Conservation (phyloP, 1,140 invertebrate species). For the Tetragonula clypearis region DNA sequence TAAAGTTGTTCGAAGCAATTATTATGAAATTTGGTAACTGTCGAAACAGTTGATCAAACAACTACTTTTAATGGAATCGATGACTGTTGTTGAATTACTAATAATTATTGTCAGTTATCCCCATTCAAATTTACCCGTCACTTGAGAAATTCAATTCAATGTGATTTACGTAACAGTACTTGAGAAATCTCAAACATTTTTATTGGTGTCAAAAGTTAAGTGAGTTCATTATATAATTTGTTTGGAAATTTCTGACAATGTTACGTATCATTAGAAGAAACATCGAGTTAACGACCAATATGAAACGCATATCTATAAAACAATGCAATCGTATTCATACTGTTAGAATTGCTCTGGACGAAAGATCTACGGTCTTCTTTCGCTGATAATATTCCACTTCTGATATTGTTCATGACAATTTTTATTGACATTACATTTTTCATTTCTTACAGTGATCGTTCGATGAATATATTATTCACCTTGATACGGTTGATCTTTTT, state of each 20-base stretch:
- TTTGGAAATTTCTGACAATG: constrained; percentile 37
- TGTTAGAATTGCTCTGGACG: not conserved
- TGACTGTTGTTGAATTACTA: too few species aligned
- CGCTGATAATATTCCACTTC: not conserved
- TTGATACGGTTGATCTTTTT: not conserved
- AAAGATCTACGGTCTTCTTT: not conserved
- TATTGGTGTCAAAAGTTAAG: constrained; percentile 37
- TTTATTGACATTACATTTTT: not conserved
- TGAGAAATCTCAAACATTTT: not conserved
- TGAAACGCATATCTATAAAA: constrained; percentile 25
- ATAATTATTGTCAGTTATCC: too few species aligned
- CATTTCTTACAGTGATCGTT: not conserved
- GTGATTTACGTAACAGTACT: not conserved
- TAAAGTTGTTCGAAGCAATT: too few species aligned
- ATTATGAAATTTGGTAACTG: too few species aligned
- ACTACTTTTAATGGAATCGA: too few species aligned
- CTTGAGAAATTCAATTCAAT: too few species aligned
- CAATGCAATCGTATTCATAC: constrained; percentile 26
- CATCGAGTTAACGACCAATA: constrained; percentile 43
- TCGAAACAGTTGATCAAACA: too few species aligned
- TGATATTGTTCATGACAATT: not conserved
- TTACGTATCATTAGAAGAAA: constrained; percentile 8
- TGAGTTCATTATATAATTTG: constrained; percentile 11
- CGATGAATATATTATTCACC: not conserved
- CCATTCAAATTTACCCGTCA: too few species aligned